These are phyloP conservation scores for Tyto alba DNA, from an alignment of 2,113 vertebrate genomes.

Conservation along the genomic window DNA sequence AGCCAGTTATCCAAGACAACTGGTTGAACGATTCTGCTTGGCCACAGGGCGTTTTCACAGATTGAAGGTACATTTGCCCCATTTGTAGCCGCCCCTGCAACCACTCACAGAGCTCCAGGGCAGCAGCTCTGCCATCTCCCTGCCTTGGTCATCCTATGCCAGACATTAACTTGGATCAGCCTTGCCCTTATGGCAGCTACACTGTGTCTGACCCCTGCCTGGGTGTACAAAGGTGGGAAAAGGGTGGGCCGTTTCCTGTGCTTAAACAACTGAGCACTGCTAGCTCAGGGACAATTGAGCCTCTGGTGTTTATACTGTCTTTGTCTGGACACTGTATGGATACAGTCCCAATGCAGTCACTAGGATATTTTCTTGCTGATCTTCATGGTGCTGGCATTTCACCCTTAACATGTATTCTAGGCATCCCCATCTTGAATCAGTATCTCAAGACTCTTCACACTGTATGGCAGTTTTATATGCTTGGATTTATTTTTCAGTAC, in stretches of 20 bases:
- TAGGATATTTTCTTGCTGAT: conserved; percentile 37
- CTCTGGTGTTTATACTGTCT: conserved; percentile 59
- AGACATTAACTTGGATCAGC: neutral
- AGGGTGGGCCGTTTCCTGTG: conserved; percentile 47
- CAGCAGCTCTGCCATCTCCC: neutral
- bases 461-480: rapidly evolving
- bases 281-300: conserved; percentile 51
- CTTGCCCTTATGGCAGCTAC: neutral
- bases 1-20: neutral
- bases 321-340: conserved; percentile 48
- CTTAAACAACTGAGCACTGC: conserved; percentile 44
- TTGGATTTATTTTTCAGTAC: neutral
- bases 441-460: neutral
- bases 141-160: neutral
- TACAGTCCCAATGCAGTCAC: neutral
- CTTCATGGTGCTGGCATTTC: neutral
- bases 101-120: neutral
- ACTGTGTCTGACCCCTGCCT: conserved; percentile 35
- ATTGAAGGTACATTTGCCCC: rapidly evolving
- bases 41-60: neutral
- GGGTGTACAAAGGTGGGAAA: conserved; percentile 64
- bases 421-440: neutral
- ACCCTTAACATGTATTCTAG: neutral
- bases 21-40: neutral
- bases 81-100: neutral